Base-by-base conservation (phyloP, 2,113 vertebrate genomes). In the Chloroceryle aenea region DNA sequence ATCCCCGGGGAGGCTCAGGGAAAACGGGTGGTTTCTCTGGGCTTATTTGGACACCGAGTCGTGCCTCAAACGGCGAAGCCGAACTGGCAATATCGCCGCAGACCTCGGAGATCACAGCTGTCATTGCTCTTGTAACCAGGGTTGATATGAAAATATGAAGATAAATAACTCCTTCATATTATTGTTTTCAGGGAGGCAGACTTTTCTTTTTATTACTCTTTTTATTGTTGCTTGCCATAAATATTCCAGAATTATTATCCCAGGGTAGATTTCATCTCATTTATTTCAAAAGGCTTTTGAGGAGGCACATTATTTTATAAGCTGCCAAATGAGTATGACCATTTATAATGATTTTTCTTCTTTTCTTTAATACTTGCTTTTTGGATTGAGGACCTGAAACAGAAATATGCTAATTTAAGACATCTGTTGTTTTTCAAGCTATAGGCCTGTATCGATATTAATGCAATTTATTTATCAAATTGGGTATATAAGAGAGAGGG, bases 361-460 rank as follows among this genome's bases (percentile, higher is more conserved):
- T 95, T 94, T 93, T 91, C 82, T 93, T 96, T 92, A 97, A 93
- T 95, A 95, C 87, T 89, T 91, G 61, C 72, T 90, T 96, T 95
- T 97, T 96, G 93, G 94, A 96, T 95, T 81, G 85, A 91, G 86
- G 79, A 96, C 93, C 91, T 76, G 84, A 95, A 97, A 95, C 85
- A 94, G 88, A 95, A 97, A 96, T 96, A 95, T 91, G 90, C 62
- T 96, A 97, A 97, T 93, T 96, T 93, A 93, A 97, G 93, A 96
- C 92, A 97, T 96, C 94, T 97, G 95, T 95, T 97, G 95, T 96
- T 97, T 97, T 95, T 93, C 78, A 79, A 96, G 81, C 78, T 95
- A 95, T 90, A 93, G 93, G 89, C 48, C 52, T 10, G 48, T 96
- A 66, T 85, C 4, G 1, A 62, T 96, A 87, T 92, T 86, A 94